These are phyloP conservation scores for Calephelis nemesis DNA, from an alignment of 1,140 invertebrate genomes.

Conservation along the genomic window DNA sequence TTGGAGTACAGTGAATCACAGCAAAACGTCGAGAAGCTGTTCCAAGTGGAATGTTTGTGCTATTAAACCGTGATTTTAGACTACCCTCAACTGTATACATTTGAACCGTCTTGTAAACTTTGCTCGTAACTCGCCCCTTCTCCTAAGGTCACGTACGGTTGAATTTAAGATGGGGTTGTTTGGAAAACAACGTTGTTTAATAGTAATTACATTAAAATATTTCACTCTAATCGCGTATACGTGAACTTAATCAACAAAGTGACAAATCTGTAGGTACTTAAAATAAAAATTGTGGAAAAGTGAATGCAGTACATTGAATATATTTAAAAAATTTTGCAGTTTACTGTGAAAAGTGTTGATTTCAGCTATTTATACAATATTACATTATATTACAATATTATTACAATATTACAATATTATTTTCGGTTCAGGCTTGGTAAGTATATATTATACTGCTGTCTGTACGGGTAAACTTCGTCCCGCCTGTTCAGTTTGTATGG, in stretches of 20 bases:
- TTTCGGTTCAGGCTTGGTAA: too few species aligned
- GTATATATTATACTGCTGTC: too few species aligned
- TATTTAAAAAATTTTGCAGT: too few species aligned
- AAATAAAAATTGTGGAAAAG: neutral
- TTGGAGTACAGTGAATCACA: conserved; percentile 4
- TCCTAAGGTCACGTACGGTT: conserved; percentile 13
- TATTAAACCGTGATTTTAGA: conserved; percentile 16
- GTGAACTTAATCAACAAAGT: too few species aligned
- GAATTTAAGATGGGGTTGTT: conserved; percentile 18
- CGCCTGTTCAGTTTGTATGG: too few species aligned
- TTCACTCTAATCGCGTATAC: too few species aligned
- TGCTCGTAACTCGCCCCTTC: conserved; percentile 29
- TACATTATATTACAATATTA: too few species aligned
- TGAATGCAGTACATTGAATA: too few species aligned
- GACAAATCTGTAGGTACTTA: neutral
- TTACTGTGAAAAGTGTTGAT: too few species aligned
- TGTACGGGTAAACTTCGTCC: too few species aligned
- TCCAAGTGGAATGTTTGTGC: conserved; percentile 21
- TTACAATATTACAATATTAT: too few species aligned
- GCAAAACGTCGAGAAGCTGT: conserved; percentile 13
- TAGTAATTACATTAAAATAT: conserved; percentile 1
- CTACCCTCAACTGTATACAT: conserved; percentile 23
- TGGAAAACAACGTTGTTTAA: conserved; percentile 15
- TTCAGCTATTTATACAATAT: too few species aligned
- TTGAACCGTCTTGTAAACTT: conserved; percentile 31